Evolutionary conservation across 2,888 invertebrate genomes (phyloP), one percentile per base, ranked within the genome.

Genomic region (Ichneumon xanthorius): DNA sequence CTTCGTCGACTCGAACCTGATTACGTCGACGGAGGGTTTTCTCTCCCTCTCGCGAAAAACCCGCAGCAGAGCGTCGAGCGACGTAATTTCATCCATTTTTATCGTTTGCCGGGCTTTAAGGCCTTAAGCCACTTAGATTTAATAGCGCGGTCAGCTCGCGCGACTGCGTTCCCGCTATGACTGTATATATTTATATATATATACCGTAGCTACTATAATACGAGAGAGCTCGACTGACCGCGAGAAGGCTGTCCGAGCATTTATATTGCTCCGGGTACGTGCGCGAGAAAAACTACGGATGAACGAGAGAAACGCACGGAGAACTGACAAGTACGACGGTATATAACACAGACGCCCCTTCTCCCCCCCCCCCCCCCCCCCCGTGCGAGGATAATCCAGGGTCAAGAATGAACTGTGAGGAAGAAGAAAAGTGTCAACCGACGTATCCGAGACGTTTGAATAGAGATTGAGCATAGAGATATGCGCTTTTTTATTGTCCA

Each of bases 91-190:
- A 90, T 90, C 89, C 89, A 90, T 92, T 93, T 93, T 93, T 92
- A 93, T 92, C 90, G 90, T 89, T 89, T 88, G 88, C 89, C 87
- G 82, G 90, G 91, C 90, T 91, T 91, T 91, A 91, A 91, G 90
- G 89, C 91, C 89, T 90, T 92, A 92, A 93, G 92, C 92, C 92
- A 92, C 92, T 92, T 92, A 92, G 91, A 92, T 92, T 92, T 92
- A 92, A 93, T 92, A 90, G 92, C 90, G 88, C 88, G 87, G 87
- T 87, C 88, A 86, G 73, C 77, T 81, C 63, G 82, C 82, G 58
- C 73, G 68, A 58, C 61, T 67, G 68, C 68, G 63, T 71, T 80
- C 77, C 65, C 76, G 79, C 75, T 77, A 71, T 78, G 65, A 73
- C 73, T 83, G 72, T 55, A 70, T 16, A 50, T 30, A 48, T 75